Percentiles rank a stretch among this genome's conserved stretches.
Evolutionary conservation across 2,797 vertebrate genomes (phyloP).

Genomic region (Urophycis tenuis): DNA sequence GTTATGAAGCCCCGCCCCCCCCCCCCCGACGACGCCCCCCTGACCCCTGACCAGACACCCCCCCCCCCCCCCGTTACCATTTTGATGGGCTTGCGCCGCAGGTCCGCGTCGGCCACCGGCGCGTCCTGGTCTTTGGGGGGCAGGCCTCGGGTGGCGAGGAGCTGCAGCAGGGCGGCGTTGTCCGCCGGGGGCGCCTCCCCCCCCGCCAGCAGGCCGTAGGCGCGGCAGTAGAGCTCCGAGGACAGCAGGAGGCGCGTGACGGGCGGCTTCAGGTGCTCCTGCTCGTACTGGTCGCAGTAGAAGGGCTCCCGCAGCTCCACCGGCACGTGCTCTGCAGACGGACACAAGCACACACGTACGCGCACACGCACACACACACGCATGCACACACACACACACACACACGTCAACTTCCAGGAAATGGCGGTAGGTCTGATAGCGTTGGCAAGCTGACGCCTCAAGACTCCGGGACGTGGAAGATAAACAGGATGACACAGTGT

Average conservation of each 20-base stretch:
- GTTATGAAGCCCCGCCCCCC: too few relatives aligned
- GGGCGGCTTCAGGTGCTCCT: conserved; percentile 91
- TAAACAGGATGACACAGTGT: neutral
- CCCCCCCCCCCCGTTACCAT: conserved; percentile 70
- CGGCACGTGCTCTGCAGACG: conserved; percentile 77
- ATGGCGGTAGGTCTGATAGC: neutral
- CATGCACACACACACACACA: too few relatives aligned
- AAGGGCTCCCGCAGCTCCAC: conserved; percentile 87
- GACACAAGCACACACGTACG: too few relatives aligned
- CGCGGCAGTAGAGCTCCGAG: conserved; percentile 83
- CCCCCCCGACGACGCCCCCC: too few relatives aligned
- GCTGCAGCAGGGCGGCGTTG: conserved; percentile 71
- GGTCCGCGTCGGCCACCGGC: conserved; percentile 75
- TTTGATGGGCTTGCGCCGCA: conserved; percentile 82
- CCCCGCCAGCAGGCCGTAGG: conserved; percentile 70
- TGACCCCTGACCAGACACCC: neutral
- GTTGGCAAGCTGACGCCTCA: neutral
- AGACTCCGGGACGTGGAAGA: neutral
- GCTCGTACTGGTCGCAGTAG: conserved; percentile 92
- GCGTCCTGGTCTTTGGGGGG: conserved; percentile 69
- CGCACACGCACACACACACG: too few relatives aligned
- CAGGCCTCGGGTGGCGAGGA: conserved; percentile 70
- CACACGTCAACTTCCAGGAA: neutral
- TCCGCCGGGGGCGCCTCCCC: conserved; percentile 68
- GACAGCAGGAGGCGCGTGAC: conserved; percentile 81